Evolutionary conservation across 2,888 invertebrate species (phyloP).

Genomic region (Chrysomela aeneicollis): DNA sequence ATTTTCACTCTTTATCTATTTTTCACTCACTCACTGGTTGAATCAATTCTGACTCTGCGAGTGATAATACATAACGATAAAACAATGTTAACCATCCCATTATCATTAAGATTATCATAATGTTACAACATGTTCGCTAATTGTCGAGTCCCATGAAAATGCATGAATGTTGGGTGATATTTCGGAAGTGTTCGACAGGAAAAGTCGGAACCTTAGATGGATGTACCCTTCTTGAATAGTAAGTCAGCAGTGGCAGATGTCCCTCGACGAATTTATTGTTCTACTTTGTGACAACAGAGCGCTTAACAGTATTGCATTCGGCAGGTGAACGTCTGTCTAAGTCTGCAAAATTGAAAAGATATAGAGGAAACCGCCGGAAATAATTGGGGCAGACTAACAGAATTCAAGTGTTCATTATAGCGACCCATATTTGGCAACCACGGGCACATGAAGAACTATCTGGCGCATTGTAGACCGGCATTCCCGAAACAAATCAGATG

Average conservation of each 20-base stretch:
- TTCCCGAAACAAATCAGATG: not conserved
- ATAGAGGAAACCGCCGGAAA: conserved; percentile 13
- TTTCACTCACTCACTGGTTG: not conserved
- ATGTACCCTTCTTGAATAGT: conserved; percentile 47
- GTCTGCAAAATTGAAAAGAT: conserved; percentile 23
- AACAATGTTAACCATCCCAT: not conserved
- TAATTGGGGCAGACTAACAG: conserved; percentile 11
- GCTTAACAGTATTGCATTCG: conserved; percentile 11
- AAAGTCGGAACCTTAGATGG: conserved; percentile 27
- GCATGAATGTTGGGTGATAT: not conserved
- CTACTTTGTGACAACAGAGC: conserved; percentile 41
- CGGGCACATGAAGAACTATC: not conserved
- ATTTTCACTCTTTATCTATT: too few relatives aligned
- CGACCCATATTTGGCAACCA: not conserved
- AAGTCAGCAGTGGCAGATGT: conserved; percentile 43
- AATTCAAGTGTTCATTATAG: conserved; percentile 1
- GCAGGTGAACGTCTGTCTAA: conserved; percentile 36
- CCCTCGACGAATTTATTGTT: conserved; percentile 46
- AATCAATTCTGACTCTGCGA: not conserved
- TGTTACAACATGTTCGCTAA: conserved; percentile 2
- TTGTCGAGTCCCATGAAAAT: not conserved
- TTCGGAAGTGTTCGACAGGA: not conserved
- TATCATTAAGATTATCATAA: not conserved
- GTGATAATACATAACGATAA: not conserved
- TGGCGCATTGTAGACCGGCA: not conserved